Percentiles rank a stretch among this genome's conserved stretches.
phyloP scores from a whole-genome alignment of 2,797 vertebrate genomes.

The Pseudocheirus occidentalis region DNA sequence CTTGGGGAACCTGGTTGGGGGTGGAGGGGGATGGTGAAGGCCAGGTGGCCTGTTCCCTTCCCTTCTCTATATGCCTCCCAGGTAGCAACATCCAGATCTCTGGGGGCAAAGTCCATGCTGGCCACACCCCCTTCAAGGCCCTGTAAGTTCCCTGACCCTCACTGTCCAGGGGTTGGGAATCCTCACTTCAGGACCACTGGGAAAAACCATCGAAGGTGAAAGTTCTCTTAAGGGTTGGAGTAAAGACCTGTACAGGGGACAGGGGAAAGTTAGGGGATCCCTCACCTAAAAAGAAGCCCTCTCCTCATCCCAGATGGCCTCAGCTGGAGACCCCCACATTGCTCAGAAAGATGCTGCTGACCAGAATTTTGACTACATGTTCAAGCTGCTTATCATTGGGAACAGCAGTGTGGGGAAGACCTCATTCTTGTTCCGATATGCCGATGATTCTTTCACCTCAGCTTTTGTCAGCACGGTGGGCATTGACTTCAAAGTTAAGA shows the following conservation, averaged over 20 bases:
- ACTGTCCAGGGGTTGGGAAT: neutral
- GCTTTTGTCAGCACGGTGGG: slow-evolving; percentile 95
- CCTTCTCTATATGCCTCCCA: slow-evolving; percentile 47
- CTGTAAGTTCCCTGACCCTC: neutral
- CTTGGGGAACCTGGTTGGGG: neutral
- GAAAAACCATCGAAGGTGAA: neutral
- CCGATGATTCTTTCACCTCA: slow-evolving; percentile 93
- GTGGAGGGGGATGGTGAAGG: neutral
- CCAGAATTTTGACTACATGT: slow-evolving; percentile 97
- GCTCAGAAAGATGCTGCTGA: slow-evolving; percentile 91
- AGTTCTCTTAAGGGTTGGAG: neutral
- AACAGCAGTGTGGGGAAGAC: slow-evolving; percentile 96
- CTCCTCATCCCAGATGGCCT: slow-evolving; percentile 87
- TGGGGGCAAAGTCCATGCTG: slow-evolving; percentile 63
- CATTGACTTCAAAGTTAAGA: slow-evolving; percentile 97
- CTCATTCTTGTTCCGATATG: slow-evolving; percentile 93
- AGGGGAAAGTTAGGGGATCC: neutral
- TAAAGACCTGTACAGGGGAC: neutral
- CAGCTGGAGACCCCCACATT: slow-evolving; percentile 86
- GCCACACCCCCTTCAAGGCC: neutral
- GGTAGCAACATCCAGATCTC: slow-evolving; percentile 39
- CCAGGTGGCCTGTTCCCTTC: slow-evolving; percentile 58
- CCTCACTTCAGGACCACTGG: neutral
- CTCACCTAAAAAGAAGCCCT: neutral
- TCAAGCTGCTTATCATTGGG: slow-evolving; percentile 93